Evolutionary conservation across 2,113 vertebrate species (phyloP), one percentile per base, ranked within the genome.

Genomic region (Limnothrissa miodon): DNA sequence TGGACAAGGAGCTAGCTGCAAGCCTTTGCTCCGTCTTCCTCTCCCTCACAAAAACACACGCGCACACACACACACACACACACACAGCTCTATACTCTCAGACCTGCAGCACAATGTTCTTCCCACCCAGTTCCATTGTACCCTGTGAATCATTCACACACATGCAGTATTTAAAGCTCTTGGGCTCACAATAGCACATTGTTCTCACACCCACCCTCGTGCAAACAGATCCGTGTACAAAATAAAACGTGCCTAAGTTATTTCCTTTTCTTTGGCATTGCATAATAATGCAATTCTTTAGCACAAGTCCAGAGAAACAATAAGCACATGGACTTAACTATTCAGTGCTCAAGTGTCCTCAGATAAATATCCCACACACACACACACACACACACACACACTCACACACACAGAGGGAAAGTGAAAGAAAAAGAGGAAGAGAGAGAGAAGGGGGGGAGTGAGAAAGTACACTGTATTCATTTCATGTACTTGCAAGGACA

Each of bases 71-170:
- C 66, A 4, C 25, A 13, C 33, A 74, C 2, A 10, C 25, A 5
- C n/a, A 29, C 1, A 66, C 23, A 66, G n/a, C n/a, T 1, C 5
- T 8, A 25, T 45, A 51, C 45, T 74, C 33, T 74, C 13, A 39
- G 33, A 74, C 21, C 21, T 56, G 51, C 19, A 21, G 19, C 51
- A 23, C 66, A 74, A 29, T 74, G 82, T 85, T 90, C 89, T 83
- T 87, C 86, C 87, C 90, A 89, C 88, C 85, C 83, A 70, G 90
- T 89, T 91, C 87, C 92, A 90, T 92, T 92, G 92, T 92, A 90
- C 83, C 80, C 87, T 85, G 89, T 90, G 89, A 89, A 89, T 91
- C 86, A 88, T 86, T 88, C 85, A 53, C 56, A 85, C 84, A 85
- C 36, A 39, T 19, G 66, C 25, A 15, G 29, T 36, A 74, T 74